phyloP scores from a whole-genome alignment of 1,140 invertebrate species.

The Trichonephila clavata region DNA sequence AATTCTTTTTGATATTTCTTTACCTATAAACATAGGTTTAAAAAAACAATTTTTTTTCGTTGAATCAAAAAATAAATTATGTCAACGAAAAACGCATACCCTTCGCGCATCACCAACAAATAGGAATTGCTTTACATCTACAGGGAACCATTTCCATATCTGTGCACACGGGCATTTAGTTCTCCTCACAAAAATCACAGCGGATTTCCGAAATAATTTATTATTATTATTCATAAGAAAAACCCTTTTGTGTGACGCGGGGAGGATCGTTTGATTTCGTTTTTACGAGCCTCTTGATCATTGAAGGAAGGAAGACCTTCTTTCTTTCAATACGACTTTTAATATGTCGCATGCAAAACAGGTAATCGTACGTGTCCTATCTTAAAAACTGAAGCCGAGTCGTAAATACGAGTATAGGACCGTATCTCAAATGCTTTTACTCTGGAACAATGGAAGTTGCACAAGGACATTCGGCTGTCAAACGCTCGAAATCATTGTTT shows the following conservation, averaged over 20 bases:
- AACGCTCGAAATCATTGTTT: constrained; percentile 73
- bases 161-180: constrained; percentile 27
- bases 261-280: constrained; percentile 47
- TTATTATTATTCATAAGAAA: constrained; percentile 71
- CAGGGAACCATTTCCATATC: constrained; percentile 52
- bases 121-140: constrained; percentile 12
- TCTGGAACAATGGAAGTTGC: constrained; percentile 70
- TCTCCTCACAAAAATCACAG: constrained; percentile 46
- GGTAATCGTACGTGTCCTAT: constrained; percentile 68
- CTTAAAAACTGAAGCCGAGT: constrained; percentile 48
- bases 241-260: constrained; percentile 36
- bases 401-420: constrained; percentile 72
- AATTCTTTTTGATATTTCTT: too few relatives aligned
- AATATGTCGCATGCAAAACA: constrained; percentile 76
- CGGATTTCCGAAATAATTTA: constrained; percentile 48
- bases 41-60: too few relatives aligned
- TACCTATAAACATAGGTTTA: too few relatives aligned
- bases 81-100: not conserved
- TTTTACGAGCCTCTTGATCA: constrained; percentile 72
- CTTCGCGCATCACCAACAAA: not conserved
- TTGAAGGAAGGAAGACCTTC: constrained; percentile 69
- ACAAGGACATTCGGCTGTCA: constrained; percentile 73
- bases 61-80: too few relatives aligned
- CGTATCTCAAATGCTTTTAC: constrained; percentile 53
- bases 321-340: constrained; percentile 71